Base-by-base conservation (phyloP, 2,797 vertebrate species). In the Sparidentex hasta region DNA sequence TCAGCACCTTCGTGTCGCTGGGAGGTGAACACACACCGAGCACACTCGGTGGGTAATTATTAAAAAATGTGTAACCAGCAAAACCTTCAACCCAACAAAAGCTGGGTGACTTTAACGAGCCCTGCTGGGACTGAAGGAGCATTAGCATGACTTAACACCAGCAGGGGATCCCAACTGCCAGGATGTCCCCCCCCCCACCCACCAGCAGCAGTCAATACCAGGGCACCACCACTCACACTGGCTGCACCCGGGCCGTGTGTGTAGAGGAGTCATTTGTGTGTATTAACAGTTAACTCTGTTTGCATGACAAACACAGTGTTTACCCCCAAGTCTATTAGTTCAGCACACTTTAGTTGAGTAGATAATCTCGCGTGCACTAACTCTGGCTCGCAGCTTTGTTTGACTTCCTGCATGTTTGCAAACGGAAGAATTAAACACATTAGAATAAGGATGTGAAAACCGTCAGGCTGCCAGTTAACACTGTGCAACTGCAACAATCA, bases 131-230 rank as follows among this genome's bases (percentile, higher is more conserved):
- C 46, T 58, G 11, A 27, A 63, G 61, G 11, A 27, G 33, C 23
- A 86, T 86, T 74, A 80, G 55, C 73, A 83, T 71, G 66, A 75
- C 76, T 87, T 74, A 21, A 75, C 68, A 68, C 16, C 80, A 83
- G 82, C 50, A 64, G 61, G 80, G 43, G 43, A 77, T 33, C 21
- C 52, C 70, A 54, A 67, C 68, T 41, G 44, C n/a, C 51, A 29
- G 61, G 66, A 73, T 69, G 58, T 52, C 63, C 64, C 70, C 63
- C 23, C 38, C 38, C 1, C 33, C 25, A 27, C 25, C 27, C 51
- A 47, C 21, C 56, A 50, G 54, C 71, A 66, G 55, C 71, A 66
- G 55, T 51, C 56, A 73, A 56, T 13, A 69, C 46, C 33, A 56
- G 58, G 29, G 33, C 33, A 8, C 61, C 57, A 25, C n/a, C 11